Conservation (phyloP, 1,140 invertebrate species). For the Drosophila yakuba region DNA sequence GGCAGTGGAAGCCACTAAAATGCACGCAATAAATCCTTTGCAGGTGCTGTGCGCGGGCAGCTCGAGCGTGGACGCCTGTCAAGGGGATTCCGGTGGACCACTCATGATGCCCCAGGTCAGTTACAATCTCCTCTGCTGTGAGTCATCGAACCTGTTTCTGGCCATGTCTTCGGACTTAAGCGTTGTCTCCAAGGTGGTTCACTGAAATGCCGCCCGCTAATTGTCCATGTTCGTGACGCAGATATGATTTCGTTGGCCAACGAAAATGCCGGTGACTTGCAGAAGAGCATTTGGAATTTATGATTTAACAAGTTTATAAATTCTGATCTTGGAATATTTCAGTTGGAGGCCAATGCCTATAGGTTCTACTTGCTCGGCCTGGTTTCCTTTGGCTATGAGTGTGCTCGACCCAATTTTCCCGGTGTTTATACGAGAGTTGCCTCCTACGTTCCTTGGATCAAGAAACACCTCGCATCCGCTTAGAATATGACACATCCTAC, state of each 20-base stretch:
- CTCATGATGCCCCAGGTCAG: constrained; percentile 87
- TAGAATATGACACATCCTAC: constrained; percentile 18
- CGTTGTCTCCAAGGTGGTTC: constrained; percentile 49
- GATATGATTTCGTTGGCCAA: constrained; percentile 23
- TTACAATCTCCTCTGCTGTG: constrained; percentile 31
- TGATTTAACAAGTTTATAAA: neutral
- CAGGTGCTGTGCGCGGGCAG: constrained; percentile 82
- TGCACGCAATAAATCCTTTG: constrained; percentile 11
- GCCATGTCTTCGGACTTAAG: constrained; percentile 33
- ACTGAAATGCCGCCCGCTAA: constrained; percentile 21
- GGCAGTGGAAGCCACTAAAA: neutral
- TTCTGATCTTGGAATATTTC: neutral
- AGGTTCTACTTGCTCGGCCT: constrained; percentile 87
- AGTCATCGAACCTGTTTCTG: constrained; percentile 62
- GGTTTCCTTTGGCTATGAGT: constrained; percentile 89
- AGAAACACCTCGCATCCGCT: constrained; percentile 32
- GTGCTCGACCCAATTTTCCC: constrained; percentile 88
- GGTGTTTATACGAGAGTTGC: constrained; percentile 89
- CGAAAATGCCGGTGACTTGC: constrained; percentile 35
- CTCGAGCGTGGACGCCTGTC: constrained; percentile 91
- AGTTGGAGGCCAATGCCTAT: constrained; percentile 61
- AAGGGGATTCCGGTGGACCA: constrained; percentile 93
- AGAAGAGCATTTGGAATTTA: constrained; percentile 8
- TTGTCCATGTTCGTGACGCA: constrained; percentile 20
- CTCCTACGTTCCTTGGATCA: constrained; percentile 82